A percentile compares a stretch with the other conserved stretches of the same genome.
Evolutionary conservation across 2,797 vertebrate species (phyloP).

Genomic region (Gallinago solitaria): DNA sequence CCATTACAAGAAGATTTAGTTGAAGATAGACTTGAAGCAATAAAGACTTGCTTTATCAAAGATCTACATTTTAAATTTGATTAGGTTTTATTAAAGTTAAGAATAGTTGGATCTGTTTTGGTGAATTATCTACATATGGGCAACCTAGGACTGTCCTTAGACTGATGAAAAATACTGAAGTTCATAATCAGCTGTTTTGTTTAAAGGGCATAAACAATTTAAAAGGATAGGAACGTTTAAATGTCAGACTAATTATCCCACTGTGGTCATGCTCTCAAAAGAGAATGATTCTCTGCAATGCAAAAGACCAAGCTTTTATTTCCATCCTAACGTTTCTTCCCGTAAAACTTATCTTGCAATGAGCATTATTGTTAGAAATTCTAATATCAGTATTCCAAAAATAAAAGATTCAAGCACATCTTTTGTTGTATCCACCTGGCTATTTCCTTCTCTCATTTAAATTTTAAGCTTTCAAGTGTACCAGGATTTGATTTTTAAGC

Average conservation of each 20-base stretch:
- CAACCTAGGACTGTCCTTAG: neutral
- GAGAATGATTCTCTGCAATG: neutral
- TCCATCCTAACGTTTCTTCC: neutral
- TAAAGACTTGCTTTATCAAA: neutral
- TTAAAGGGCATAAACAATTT: slow-evolving; percentile 27
- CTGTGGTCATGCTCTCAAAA: neutral
- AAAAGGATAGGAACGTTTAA: neutral
- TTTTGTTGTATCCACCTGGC: neutral
- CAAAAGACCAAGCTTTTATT: neutral
- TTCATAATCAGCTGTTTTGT: slow-evolving; percentile 12
- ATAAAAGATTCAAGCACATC: neutral
- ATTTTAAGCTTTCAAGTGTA: neutral
- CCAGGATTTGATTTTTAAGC: neutral
- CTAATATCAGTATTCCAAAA: neutral
- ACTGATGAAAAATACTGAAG: neutral
- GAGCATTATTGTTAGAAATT: neutral
- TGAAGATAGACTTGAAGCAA: neutral
- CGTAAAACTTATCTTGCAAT: neutral
- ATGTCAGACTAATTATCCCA: slow-evolving; percentile 40
- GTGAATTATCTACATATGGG: neutral
- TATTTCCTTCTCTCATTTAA: neutral
- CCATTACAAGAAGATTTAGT: neutral
- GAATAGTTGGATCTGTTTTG: neutral
- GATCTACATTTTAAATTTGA: neutral
- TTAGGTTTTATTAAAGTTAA: neutral